Evolutionary conservation across 2,113 vertebrate species (phyloP).

Genomic region (Notiomystis cincta): DNA sequence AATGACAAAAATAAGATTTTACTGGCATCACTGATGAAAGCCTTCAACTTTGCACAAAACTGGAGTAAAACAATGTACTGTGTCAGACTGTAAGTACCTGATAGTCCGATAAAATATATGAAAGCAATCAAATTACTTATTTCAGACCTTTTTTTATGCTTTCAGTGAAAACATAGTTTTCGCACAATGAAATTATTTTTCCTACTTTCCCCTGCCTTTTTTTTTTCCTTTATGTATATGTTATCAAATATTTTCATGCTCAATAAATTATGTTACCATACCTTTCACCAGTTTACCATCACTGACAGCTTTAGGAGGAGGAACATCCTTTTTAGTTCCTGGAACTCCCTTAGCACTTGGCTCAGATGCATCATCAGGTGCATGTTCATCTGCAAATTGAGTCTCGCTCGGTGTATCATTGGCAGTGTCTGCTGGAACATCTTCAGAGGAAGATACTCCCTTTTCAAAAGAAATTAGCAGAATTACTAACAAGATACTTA

Average conservation of each 20-base stretch:
- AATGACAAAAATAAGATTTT: neutral
- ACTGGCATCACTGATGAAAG: neutral
- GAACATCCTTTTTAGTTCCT: conserved; percentile 57
- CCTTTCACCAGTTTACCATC: conserved; percentile 83
- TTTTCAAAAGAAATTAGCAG: conserved; percentile 34
- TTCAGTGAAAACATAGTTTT: neutral
- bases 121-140: neutral
- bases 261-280: neutral
- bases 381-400: conserved; percentile 27
- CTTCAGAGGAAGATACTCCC: conserved; percentile 63
- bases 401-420: neutral
- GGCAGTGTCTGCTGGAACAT: conserved; percentile 39
- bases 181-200: rapidly evolving
- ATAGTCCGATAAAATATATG: neutral
- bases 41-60: neutral
- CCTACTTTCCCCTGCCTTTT: neutral
- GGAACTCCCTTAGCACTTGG: neutral
- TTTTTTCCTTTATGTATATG: neutral
- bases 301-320: conserved; percentile 40
- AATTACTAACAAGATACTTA: neutral
- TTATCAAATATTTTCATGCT: neutral
- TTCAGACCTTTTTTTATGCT: neutral
- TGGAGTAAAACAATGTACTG: neutral
- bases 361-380: conserved; percentile 52
- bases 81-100: neutral